phyloP scores from a whole-genome alignment of 2,113 vertebrate species.

The Plestiodon gilberti region DNA sequence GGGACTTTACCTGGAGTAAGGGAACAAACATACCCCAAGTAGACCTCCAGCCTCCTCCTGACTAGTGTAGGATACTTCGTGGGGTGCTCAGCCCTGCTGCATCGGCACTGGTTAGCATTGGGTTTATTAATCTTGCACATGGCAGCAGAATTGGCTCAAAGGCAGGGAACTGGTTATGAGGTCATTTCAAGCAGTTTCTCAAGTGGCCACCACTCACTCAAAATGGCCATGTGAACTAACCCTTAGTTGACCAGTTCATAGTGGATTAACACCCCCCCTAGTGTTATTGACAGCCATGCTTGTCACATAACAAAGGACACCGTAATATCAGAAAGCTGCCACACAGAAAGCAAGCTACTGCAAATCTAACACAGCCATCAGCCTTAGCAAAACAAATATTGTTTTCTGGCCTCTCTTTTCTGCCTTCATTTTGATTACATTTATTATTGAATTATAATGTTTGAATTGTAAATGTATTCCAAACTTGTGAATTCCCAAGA shows the following conservation, averaged over 20 bases:
- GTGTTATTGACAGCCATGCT: neutral
- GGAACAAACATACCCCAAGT: too few species aligned
- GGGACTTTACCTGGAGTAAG: too few species aligned
- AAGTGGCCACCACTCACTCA: neutral
- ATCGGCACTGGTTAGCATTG: neutral
- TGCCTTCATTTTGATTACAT: conserved; percentile 10
- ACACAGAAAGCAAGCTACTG: neutral
- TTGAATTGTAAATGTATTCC: neutral
- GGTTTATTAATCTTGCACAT: neutral
- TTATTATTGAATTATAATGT: neutral
- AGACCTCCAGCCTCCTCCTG: too few species aligned
- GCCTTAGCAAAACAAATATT: conserved; percentile 8
- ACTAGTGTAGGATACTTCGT: too few species aligned
- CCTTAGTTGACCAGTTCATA: neutral
- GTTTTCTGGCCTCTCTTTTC: neutral
- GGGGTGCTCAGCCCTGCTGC: too few species aligned
- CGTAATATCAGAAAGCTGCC: neutral
- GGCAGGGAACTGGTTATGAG: neutral
- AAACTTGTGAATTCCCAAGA: conserved; percentile 41
- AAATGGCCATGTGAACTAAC: neutral
- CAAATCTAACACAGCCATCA: neutral
- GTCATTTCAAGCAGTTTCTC: neutral
- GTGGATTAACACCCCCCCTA: neutral
- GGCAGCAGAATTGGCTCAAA: neutral
- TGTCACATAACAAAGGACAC: neutral